Evolutionary conservation across 2,113 vertebrate species (phyloP).

Genomic region (Oceanites oceanicus): DNA sequence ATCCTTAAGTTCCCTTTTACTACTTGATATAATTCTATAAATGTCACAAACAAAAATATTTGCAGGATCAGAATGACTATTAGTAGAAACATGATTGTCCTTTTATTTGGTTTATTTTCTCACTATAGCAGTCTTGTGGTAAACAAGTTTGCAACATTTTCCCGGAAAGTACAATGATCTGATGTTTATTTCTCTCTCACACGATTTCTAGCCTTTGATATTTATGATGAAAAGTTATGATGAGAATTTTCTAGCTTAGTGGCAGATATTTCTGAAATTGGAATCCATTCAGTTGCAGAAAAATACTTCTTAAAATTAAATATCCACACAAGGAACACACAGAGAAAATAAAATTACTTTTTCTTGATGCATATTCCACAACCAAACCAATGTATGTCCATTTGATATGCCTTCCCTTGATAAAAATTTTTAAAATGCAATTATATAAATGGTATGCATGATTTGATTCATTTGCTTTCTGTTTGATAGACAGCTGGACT

Average conservation of each 20-base stretch:
- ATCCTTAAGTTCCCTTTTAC: not conserved
- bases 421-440: not conserved
- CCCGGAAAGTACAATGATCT: not conserved
- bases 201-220: not conserved
- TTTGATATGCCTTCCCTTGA: not conserved
- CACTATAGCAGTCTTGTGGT: not conserved
- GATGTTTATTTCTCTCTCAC: not conserved
- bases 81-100: not conserved
- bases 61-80: not conserved
- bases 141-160: not conserved
- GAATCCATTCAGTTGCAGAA: not conserved
- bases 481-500: not conserved
- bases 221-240: not conserved
- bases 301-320: not conserved
- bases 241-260: not conserved
- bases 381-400: not conserved
- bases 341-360: not conserved
- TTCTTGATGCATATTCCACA: not conserved
- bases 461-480: not conserved
- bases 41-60: not conserved
- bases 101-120: constrained; percentile 17
- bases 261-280: not conserved
- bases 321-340: not conserved
- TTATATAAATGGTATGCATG: not conserved
- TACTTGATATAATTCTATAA: not conserved